Base-by-base conservation (phyloP, 1,140 invertebrate genomes). In the Holotrichia oblita region DNA sequence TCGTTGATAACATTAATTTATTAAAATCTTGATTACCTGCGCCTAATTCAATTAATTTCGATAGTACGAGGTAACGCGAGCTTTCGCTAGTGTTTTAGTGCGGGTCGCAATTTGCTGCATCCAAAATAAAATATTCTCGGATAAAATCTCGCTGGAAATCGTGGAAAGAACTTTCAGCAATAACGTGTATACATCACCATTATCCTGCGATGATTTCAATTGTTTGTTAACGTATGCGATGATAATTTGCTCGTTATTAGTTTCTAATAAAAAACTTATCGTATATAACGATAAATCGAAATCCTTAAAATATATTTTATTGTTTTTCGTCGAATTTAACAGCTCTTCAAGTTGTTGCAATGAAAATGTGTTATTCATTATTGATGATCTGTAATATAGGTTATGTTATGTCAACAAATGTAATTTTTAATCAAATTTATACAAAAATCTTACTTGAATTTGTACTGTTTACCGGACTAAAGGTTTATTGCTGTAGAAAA, bases 11-110 rank as follows among this genome's bases (percentile, higher is more conserved):
- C 22, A 69, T 27, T 9, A 69, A 34, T 27, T 69, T 69, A 14
- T 69, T 69, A 69, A 69, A 69, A 69, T 69, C 61, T 27, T 69
- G 61, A 69, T 69, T 27, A 34, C 27, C 22, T 69, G 20, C 27
- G 24, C 61, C 61, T 27, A 69, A 69, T 14, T 27, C 10, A 69
- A 69, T 10, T 14, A 69, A 27, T 12, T 24, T 69, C 0, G 61
- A 69, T 27, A 69, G 24, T 14, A 27, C 22, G 6, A 12, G 6
- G 22, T 69, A 69, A 2, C 61, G 61, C 9, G 20, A 14, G 20
- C 10, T 14, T 69, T 69, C 8, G 22, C 14, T 27, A 27, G 2
- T 6, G 7, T 69, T 27, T 34, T 69, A 6, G 24, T 69, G 8
- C 12, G 61, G 24, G 20, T 20, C 24, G 22, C 22, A 34, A 69